Conservation (phyloP, 2,797 vertebrate genomes). For the Alcedo quadribrachys region DNA sequence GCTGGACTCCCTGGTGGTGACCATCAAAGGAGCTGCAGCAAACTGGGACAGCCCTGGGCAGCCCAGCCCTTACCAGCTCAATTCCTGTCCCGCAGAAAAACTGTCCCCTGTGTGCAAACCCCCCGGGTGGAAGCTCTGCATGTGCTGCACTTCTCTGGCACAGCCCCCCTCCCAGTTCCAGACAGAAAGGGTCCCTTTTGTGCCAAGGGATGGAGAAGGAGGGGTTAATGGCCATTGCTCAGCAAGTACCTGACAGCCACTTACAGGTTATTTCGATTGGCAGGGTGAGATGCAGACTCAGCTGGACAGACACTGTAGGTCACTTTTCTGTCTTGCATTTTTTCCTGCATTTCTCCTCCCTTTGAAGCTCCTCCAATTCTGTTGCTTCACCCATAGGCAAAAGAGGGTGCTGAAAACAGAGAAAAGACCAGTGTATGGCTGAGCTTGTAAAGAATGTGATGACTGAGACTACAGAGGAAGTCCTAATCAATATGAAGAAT, state of each 20-base stretch:
- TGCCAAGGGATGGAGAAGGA: not conserved
- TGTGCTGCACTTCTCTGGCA: not conserved
- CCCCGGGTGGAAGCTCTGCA: not conserved
- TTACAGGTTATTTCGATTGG: not conserved
- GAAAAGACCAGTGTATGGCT: fast-evolving
- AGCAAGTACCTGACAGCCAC: not conserved
- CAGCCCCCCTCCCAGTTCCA: fast-evolving
- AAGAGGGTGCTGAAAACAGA: not conserved
- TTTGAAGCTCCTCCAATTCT: not conserved
- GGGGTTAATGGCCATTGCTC: not conserved
- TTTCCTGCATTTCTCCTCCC: not conserved
- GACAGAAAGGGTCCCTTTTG: not conserved
- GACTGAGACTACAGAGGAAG: not conserved
- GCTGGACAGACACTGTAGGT: not conserved
- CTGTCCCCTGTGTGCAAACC: not conserved
- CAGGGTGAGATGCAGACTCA: not conserved
- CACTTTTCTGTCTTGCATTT: not conserved
- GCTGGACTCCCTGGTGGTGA: not conserved
- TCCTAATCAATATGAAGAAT: not conserved
- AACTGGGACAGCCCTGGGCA: not conserved
- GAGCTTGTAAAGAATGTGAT: not conserved
- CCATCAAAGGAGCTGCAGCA: not conserved
- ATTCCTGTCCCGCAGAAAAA: not conserved
- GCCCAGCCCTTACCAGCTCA: not conserved
- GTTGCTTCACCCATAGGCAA: not conserved